These are phyloP conservation scores for Proterorhinus semilunaris DNA, from an alignment of 2,113 vertebrate species.

Conservation along the genomic window DNA sequence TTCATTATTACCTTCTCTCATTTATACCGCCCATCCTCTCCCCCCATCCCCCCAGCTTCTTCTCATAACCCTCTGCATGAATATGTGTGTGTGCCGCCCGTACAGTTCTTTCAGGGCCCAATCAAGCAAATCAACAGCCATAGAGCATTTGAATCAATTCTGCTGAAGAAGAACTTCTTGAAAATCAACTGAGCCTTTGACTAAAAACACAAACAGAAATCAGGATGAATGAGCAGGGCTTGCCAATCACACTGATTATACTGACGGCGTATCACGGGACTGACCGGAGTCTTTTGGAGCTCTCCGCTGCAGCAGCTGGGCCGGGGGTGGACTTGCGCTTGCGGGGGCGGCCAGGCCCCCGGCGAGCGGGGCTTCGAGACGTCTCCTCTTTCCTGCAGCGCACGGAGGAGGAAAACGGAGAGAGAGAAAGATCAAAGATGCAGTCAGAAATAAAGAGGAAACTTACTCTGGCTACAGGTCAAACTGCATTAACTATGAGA, in stretches of 20 bases:
- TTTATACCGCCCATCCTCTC: slow-evolving; percentile 54
- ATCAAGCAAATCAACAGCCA: slow-evolving; percentile 74
- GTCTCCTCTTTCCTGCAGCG: slow-evolving; percentile 87
- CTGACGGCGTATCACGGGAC: slow-evolving; percentile 52
- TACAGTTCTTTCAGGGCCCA: slow-evolving; percentile 55
- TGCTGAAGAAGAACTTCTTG: slow-evolving; percentile 69
- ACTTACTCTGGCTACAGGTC: slow-evolving; percentile 56
- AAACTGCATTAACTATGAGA: slow-evolving; percentile 57
- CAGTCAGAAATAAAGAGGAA: slow-evolving; percentile 40
- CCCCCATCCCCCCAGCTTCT: slow-evolving; percentile 25
- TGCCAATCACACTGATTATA: slow-evolving; percentile 73
- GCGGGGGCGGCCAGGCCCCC: slow-evolving; percentile 91
- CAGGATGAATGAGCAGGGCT: slow-evolving; percentile 68
- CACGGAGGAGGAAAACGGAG: slow-evolving; percentile 27
- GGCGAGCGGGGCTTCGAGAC: slow-evolving; percentile 87
- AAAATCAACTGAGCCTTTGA: slow-evolving; percentile 72
- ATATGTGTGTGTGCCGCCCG: slow-evolving; percentile 1
- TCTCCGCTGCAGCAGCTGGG: slow-evolving; percentile 69
- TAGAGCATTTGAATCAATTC: slow-evolving; percentile 70
- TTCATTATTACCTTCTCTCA: slow-evolving; percentile 62
- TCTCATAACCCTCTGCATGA: slow-evolving; percentile 26
- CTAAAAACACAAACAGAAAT: slow-evolving; percentile 72
- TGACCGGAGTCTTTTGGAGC: slow-evolving; percentile 88
- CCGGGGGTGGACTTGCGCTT: slow-evolving; percentile 84
- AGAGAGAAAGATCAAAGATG: slow-evolving; percentile 50